These are phyloP conservation scores for Apodemus speciosus DNA, from an alignment of 2,113 vertebrate species.

Conservation along the genomic window DNA sequence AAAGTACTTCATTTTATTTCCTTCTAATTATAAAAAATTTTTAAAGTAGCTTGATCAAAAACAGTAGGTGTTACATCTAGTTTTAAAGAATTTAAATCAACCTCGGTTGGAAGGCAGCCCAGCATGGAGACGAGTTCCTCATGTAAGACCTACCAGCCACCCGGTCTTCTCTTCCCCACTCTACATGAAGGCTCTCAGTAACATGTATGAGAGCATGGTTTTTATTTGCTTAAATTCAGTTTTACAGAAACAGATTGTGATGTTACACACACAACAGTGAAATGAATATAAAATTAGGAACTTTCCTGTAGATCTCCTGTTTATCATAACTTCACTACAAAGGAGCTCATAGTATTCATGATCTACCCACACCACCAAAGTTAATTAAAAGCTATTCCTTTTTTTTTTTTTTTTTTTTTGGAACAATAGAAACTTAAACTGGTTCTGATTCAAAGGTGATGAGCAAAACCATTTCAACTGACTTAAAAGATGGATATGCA, in stretches of 20 bases:
- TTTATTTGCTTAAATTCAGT: not conserved
- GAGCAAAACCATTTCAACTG: not conserved
- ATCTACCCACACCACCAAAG: not conserved
- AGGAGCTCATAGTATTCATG: not conserved
- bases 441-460: not conserved
- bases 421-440: not conserved
- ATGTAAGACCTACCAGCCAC: not conserved
- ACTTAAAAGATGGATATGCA: not conserved
- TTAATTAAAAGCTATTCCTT: not conserved
- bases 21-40: not conserved
- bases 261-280: not conserved
- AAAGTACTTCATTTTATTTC: constrained; percentile 3
- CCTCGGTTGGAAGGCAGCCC: not conserved
- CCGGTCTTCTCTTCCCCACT: too few relatives aligned
- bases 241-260: not conserved
- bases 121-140: not conserved
- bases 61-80: not conserved
- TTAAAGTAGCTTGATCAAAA: not conserved
- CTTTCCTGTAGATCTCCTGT: not conserved
- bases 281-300: not conserved
- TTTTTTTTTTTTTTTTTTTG: too few relatives aligned
- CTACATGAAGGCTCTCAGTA: too few relatives aligned
- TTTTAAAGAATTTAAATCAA: not conserved
- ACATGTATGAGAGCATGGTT: not conserved
- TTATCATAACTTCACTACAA: constrained; percentile 2